A percentile compares a stretch with the other conserved stretches of the same genome.
phyloP scores from a whole-genome alignment of 2,888 invertebrate species.

The Marasmarcha lunaedactyla region DNA sequence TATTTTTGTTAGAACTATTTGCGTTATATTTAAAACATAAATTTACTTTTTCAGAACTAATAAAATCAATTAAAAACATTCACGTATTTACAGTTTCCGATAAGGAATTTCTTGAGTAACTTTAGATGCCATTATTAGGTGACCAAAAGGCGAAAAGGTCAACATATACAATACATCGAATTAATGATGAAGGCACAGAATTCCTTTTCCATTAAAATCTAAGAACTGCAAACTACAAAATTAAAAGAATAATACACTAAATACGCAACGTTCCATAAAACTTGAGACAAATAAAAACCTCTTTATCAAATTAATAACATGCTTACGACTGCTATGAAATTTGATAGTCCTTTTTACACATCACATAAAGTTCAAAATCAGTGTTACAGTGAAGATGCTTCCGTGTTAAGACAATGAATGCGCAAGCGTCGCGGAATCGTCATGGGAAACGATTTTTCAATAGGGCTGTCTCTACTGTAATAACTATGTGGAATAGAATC shows the following conservation, averaged over 20 bases:
- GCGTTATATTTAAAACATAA: too few relatives aligned
- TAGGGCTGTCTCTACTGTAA: constrained; percentile 24
- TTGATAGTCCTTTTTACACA: constrained; percentile 14
- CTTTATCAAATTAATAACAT: not conserved
- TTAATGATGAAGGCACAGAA: too few relatives aligned
- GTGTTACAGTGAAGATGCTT: constrained; percentile 22
- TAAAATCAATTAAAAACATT: too few relatives aligned
- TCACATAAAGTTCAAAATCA: constrained; percentile 13
- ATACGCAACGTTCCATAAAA: not conserved
- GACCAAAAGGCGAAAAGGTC: too few relatives aligned
- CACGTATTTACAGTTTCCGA: too few relatives aligned
- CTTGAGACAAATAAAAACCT: not conserved
- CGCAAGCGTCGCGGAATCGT: constrained; percentile 38
- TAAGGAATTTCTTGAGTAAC: too few relatives aligned
- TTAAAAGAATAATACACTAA: not conserved
- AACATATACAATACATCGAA: too few relatives aligned
- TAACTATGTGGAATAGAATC: not conserved
- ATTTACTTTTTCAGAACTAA: too few relatives aligned
- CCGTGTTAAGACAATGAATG: constrained; percentile 53
- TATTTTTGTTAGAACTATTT: too few relatives aligned
- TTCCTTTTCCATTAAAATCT: too few relatives aligned
- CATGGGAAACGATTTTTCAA: constrained; percentile 40
- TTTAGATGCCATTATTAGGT: too few relatives aligned
- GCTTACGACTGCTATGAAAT: not conserved
- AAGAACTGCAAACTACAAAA: not conserved